Conservation (phyloP, 2,797 vertebrate genomes). For the Chelon auratus region DNA sequence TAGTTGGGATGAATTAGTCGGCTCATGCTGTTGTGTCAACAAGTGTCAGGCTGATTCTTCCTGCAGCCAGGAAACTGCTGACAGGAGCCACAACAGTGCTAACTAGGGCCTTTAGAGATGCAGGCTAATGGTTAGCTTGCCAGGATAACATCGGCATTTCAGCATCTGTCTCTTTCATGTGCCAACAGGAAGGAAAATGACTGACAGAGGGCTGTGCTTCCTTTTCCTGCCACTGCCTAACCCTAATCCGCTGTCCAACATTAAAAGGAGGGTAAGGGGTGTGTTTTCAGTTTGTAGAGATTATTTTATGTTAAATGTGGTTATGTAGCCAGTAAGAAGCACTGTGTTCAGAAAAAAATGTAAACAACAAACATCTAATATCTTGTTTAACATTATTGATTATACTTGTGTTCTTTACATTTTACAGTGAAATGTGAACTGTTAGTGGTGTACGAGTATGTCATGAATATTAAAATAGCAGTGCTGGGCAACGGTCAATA, state of each 20-base stretch:
- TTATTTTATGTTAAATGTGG: neutral
- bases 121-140: conserved; percentile 72
- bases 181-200: conserved; percentile 53
- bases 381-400: neutral
- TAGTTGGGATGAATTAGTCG: conserved; percentile 22
- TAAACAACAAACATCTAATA: neutral
- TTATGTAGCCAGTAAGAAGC: neutral
- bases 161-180: conserved; percentile 47
- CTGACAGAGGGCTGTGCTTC: conserved; percentile 32
- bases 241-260: conserved; percentile 21
- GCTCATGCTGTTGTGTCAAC: conserved; percentile 34
- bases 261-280: neutral
- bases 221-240: conserved; percentile 18
- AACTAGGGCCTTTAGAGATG: conserved; percentile 56
- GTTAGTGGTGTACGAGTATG: neutral
- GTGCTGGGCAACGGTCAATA: conserved; percentile 4
- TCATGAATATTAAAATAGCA: conserved; percentile 55
- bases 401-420: no score
- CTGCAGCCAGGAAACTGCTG: conserved; percentile 65
- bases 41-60: conserved; percentile 35
- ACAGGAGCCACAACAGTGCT: conserved; percentile 59
- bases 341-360: no score
- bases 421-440: neutral
- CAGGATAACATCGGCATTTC: conserved; percentile 35
- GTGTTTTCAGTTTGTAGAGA: neutral